Conservation (phyloP, 2,888 invertebrate genomes). For the Stenotaenia linearis region DNA sequence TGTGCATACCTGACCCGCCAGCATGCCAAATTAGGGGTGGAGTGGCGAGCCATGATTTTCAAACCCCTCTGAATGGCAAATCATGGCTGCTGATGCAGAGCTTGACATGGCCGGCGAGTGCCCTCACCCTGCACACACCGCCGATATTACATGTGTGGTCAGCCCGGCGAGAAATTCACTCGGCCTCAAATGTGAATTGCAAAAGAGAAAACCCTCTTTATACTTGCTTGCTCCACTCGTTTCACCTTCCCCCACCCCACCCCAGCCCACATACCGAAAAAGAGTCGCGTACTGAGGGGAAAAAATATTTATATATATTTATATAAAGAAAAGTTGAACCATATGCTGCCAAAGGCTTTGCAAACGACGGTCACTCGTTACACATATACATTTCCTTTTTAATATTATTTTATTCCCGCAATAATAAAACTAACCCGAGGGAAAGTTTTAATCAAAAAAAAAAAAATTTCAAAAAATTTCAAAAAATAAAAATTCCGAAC, state of each 20-base stretch:
- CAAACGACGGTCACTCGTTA: neutral
- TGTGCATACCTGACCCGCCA: slow-evolving; percentile 33
- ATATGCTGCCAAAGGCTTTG: neutral
- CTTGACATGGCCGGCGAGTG: neutral
- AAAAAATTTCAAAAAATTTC: no score
- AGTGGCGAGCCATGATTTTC: slow-evolving; percentile 27
- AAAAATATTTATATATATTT: neutral
- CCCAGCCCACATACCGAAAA: neutral
- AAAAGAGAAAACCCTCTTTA: neutral
- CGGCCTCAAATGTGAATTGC: slow-evolving; percentile 22
- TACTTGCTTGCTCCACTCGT: neutral
- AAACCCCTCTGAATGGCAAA: slow-evolving; percentile 31
- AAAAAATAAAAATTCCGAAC: no score
- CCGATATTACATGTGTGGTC: slow-evolving; percentile 26
- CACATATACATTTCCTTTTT: neutral
- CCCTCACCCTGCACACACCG: neutral
- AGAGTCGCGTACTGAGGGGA: neutral
- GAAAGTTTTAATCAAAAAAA: slow-evolving; percentile 2
- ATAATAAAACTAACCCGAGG: neutral
- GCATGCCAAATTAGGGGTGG: slow-evolving; percentile 29
- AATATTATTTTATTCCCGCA: slow-evolving; percentile 27
- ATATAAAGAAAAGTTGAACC: neutral
- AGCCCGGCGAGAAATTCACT: slow-evolving; percentile 24
- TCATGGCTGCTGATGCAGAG: slow-evolving; percentile 28
- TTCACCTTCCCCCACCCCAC: neutral